These are phyloP conservation scores for Barbus barbus DNA, from an alignment of 2,113 vertebrate species.

Conservation along the genomic window DNA sequence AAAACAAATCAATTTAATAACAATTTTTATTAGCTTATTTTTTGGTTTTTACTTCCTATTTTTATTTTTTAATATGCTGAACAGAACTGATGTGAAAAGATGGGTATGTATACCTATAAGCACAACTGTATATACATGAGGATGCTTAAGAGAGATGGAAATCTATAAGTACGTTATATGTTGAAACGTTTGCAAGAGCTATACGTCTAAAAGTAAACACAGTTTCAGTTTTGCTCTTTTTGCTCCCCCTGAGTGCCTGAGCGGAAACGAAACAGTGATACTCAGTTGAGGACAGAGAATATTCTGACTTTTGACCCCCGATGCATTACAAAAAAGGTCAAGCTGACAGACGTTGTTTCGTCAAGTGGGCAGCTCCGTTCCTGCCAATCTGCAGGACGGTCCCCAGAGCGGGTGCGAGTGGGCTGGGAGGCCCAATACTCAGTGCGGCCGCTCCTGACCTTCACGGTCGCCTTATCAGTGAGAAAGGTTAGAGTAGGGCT, in stretches of 20 bases:
- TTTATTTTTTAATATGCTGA: no score
- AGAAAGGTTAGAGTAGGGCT: constrained; percentile 75
- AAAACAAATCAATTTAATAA: no score
- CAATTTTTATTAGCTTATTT: no score
- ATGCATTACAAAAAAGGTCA: constrained; percentile 81
- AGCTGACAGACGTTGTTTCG: constrained; percentile 74
- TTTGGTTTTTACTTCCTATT: neutral
- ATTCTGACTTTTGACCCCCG: constrained; percentile 71
- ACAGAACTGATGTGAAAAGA: neutral
- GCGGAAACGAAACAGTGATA: constrained; percentile 71
- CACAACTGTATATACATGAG: neutral
- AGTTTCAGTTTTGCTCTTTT: constrained; percentile 70
- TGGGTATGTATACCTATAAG: neutral
- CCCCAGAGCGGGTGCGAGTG: neutral
- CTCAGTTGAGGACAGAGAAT: constrained; percentile 59
- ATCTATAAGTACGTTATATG: neutral
- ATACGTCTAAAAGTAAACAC: constrained; percentile 55
- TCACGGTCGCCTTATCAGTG: constrained; percentile 74
- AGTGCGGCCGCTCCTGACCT: constrained; percentile 65
- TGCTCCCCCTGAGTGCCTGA: constrained; percentile 65
- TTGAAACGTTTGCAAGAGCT: neutral
- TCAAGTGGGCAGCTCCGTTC: constrained; percentile 64
- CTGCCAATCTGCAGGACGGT: constrained; percentile 61
- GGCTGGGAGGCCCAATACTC: constrained; percentile 29
- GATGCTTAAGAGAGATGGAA: constrained; percentile 31